Evolutionary conservation across 53 echinoderm and acorn worm genomes (phyloP).

Genomic region (Echinarachnius parma): DNA sequence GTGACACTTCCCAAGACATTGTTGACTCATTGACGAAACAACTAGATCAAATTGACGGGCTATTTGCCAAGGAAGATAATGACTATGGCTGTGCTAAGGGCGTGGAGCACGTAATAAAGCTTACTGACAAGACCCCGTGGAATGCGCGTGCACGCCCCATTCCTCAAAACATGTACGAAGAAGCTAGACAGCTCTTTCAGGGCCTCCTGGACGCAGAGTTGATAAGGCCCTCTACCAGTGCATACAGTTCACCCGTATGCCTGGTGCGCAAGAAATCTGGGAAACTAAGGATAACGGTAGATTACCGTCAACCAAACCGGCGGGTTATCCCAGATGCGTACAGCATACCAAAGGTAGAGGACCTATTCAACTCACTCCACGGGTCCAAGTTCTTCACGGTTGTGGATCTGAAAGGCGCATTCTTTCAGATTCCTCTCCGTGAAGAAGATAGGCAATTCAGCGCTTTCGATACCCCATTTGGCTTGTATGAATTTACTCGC

Average conservation of each 20-base stretch:
- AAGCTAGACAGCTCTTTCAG: constrained; percentile 20
- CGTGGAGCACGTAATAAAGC: constrained; percentile 11
- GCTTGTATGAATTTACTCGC: constrained; percentile 2
- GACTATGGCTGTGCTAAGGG: constrained; percentile 15
- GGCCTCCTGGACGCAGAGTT: constrained; percentile 10
- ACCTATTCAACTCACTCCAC: constrained; percentile 15
- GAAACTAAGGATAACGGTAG: constrained; percentile 9
- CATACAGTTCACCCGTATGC: constrained; percentile 21
- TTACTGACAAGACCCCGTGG: constrained; percentile 10
- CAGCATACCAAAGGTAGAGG: constrained; percentile 22
- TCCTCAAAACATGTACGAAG: constrained; percentile 39
- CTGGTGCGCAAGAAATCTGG: constrained; percentile 16
- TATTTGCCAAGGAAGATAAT: constrained; percentile 6
- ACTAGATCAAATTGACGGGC: background rate
- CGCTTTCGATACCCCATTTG: constrained; percentile 15
- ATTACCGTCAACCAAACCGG: constrained; percentile 13
- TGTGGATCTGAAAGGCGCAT: constrained; percentile 16
- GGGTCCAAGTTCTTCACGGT: constrained; percentile 17
- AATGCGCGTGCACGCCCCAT: constrained; percentile 14
- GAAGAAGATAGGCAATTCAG: constrained; percentile 15
- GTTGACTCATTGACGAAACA: background rate
- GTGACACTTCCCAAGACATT: background rate
- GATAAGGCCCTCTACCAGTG: constrained; percentile 27
- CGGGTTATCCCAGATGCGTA: constrained; percentile 31
- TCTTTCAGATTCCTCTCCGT: constrained; percentile 23